Conservation (phyloP, 2,888 invertebrate species). For the Sinelater perroti region DNA sequence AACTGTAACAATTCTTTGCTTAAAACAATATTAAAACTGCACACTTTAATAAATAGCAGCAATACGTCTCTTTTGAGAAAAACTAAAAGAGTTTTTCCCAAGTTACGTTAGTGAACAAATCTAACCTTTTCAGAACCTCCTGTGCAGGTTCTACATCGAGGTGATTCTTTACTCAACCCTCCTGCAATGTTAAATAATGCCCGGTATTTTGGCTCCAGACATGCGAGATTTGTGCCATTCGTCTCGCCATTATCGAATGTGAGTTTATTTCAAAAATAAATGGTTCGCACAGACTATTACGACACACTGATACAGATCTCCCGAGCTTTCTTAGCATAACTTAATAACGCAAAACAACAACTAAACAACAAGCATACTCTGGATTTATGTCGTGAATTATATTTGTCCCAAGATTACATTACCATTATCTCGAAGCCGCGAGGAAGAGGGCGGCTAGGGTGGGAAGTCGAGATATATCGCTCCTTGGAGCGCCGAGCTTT, state of each 20-base stretch:
- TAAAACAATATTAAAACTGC: too few species aligned
- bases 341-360: constrained; percentile 55
- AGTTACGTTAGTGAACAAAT: constrained; percentile 11
- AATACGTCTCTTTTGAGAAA: too few species aligned
- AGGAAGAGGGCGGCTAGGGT: constrained; percentile 43
- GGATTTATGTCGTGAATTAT: constrained; percentile 58
- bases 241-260: constrained; percentile 27
- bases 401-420: constrained; percentile 60
- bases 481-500: constrained; percentile 40
- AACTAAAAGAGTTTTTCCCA: too few species aligned
- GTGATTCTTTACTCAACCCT: constrained; percentile 25
- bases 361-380: constrained; percentile 54
- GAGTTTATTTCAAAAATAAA: constrained; percentile 26
- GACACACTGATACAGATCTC: constrained; percentile 46
- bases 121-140: neutral
- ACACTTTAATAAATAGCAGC: too few species aligned
- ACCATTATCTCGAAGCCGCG: constrained; percentile 55
- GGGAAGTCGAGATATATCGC: constrained; percentile 42
- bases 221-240: constrained; percentile 29
- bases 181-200: constrained; percentile 29
- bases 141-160: constrained; percentile 12
- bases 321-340: constrained; percentile 48
- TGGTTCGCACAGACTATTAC: constrained; percentile 32
- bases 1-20: too few species aligned
- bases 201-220: constrained; percentile 24